Base-by-base conservation (phyloP, 2,888 invertebrate genomes). In the Anoplius nigerrimus region DNA sequence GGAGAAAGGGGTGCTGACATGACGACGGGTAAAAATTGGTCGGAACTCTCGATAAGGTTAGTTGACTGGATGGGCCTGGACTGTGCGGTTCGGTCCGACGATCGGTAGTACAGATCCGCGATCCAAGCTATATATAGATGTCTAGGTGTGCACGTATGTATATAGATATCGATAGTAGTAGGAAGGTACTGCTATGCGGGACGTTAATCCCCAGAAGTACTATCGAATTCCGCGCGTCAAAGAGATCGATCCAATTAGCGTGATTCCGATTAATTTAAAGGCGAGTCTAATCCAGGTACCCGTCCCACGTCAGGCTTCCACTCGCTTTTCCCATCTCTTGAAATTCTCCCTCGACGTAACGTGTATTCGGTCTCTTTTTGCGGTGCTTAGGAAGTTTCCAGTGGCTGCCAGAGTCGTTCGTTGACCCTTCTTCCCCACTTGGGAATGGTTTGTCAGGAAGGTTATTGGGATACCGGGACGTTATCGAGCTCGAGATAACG, bases 181-280 rank as follows among this genome's bases (percentile, higher is more conserved):
- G 22, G 20, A 53, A 24, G 4, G 15, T 53, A 13, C 16, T 21
- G 57, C n/a, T 24, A 57, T 57, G 57, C 57, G 57, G 57, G 57
- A 20, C 57, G 18, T 43, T 42, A 57, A 57, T 15, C 57, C 57
- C 22, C 13, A 22, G 42, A 59, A 59, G 24, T 24, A 59, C 46
- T 24, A 24, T 21, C 22, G 46, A 46, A 48, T 48, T 51, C 22
- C 48, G 18, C 34, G 59, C 63, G 52, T 68, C 71, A 62, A 68
- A 71, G 63, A 59, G 46, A 59, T 60, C 65, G 71, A 66, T 73
- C 68, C 71, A 68, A 73, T 73, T 71, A 73, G 71, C 46, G 62
- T 59, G 62, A 71, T 68, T 73, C 62, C 71, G 62, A 73, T 73
- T 68, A 68, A 73, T 71, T 68, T 64, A 69, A 71, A 58, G 64